phyloP scores from a whole-genome alignment of 2,888 invertebrate genomes.

The Odontocolon sp. region DNA sequence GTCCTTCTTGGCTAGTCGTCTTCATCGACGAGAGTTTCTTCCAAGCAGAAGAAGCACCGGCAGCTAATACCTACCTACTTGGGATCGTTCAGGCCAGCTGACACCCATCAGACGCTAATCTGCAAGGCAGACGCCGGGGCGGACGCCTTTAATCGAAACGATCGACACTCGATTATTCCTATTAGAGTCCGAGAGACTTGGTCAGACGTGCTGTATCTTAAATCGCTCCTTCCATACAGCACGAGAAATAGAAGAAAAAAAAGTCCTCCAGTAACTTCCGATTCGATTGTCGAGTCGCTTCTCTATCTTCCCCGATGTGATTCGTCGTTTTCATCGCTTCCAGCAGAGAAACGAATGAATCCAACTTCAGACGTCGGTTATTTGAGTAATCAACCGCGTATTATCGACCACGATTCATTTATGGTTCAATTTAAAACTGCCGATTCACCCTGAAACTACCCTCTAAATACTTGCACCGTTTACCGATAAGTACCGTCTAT shows the following conservation, averaged over 20 bases:
- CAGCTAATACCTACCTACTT: conserved; percentile 25
- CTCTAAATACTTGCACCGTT: conserved; percentile 47
- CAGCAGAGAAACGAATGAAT: too few species aligned
- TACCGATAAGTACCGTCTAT: conserved; percentile 48
- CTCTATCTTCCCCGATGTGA: neutral
- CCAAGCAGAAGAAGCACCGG: neutral
- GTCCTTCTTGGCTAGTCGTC: neutral
- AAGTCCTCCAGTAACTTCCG: conserved; percentile 33
- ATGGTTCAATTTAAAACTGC: conserved; percentile 13
- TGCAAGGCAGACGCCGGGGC: conserved; percentile 17
- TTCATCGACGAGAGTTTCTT: neutral
- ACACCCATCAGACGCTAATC: conserved; percentile 45
- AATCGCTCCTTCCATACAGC: neutral
- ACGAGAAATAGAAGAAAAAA: neutral
- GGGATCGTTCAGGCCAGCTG: conserved; percentile 27
- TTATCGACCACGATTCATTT: conserved; percentile 34
- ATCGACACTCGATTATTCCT: conserved; percentile 75
- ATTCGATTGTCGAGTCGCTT: conserved; percentile 44
- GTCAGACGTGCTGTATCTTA: neutral
- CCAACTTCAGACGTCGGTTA: conserved; percentile 33
- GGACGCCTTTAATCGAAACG: conserved; percentile 73
- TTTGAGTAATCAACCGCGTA: conserved; percentile 30
- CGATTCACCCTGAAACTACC: conserved; percentile 23
- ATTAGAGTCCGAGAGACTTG: conserved; percentile 64
- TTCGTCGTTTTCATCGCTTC: too few species aligned